Percentiles rank a stretch among this genome's conserved stretches.
phyloP scores from a whole-genome alignment of 1,140 invertebrate species.

The Acromyrmex charruanus region DNA sequence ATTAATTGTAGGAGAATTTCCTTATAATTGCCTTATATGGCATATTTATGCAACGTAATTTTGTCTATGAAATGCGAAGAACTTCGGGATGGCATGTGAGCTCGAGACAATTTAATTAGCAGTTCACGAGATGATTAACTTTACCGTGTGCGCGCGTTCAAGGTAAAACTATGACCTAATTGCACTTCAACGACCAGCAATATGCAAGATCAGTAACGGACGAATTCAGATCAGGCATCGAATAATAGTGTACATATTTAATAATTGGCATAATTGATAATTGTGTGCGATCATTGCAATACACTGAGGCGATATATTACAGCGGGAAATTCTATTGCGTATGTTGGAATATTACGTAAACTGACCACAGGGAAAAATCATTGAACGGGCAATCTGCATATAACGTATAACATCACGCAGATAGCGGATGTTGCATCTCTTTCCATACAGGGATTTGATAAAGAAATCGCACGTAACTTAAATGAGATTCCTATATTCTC shows the following conservation, averaged over 20 bases:
- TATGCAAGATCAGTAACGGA: constrained; percentile 50
- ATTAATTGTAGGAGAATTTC: constrained; percentile 36
- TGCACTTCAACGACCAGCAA: constrained; percentile 21
- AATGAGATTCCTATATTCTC: too few species aligned
- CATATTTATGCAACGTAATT: constrained; percentile 57
- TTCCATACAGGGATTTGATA: too few species aligned
- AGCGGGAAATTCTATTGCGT: background rate
- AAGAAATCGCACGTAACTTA: too few species aligned
- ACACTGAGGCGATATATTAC: too few species aligned
- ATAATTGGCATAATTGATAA: constrained; percentile 35
- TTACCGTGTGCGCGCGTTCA: constrained; percentile 45
- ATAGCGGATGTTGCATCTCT: background rate
- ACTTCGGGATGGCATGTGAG: constrained; percentile 46
- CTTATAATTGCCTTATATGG: constrained; percentile 29
- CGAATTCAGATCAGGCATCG: background rate
- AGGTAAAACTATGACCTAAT: constrained; percentile 44
- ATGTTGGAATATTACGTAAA: background rate
- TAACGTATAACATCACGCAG: too few species aligned
- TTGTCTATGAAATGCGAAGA: constrained; percentile 49
- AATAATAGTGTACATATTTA: constrained; percentile 24
- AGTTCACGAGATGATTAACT: constrained; percentile 63
- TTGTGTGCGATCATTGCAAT: too few species aligned
- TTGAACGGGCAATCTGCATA: background rate
- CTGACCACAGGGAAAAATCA: background rate
- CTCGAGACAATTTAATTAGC: constrained; percentile 51